Conservation (phyloP, 1,140 invertebrate species). For the Pectinophora gossypiella region DNA sequence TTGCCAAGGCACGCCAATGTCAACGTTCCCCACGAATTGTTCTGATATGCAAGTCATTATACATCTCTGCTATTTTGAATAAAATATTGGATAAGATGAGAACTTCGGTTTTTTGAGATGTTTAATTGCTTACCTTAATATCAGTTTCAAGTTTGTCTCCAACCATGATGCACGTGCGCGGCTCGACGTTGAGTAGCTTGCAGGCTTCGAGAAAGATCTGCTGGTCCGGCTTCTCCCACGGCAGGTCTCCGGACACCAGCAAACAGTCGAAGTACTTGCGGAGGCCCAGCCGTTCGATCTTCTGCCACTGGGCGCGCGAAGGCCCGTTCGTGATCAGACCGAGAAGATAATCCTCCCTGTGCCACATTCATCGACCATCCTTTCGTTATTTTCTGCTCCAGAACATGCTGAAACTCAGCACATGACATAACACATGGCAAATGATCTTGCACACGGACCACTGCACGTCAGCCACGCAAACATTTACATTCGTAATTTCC, state of each 20-base stretch:
- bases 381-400: slow-evolving; percentile 47
- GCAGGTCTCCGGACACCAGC: slow-evolving; percentile 87
- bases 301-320: slow-evolving; percentile 91
- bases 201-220: slow-evolving; percentile 88
- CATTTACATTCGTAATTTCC: not conserved
- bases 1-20: too few relatives aligned
- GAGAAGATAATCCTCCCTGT: slow-evolving; percentile 81
- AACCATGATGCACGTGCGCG: slow-evolving; percentile 87
- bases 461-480: not conserved
- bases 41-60: too few relatives aligned
- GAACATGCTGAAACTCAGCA: slow-evolving; percentile 63
- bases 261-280: slow-evolving; percentile 86
- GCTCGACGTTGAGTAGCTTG: slow-evolving; percentile 81
- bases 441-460: slow-evolving; percentile 30
- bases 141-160: slow-evolving; percentile 91
- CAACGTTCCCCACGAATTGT: too few relatives aligned
- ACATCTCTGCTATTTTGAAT: too few relatives aligned
- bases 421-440: slow-evolving; percentile 39
- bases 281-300: slow-evolving; percentile 81
- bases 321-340: slow-evolving; percentile 90
- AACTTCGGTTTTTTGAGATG: too few relatives aligned
- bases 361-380: slow-evolving; percentile 56
- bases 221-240: slow-evolving; percentile 88
- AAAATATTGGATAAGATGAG: too few relatives aligned
- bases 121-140: slow-evolving; percentile 78